Conservation (phyloP, 1,140 invertebrate genomes). For the Drosophila insularis region DNA sequence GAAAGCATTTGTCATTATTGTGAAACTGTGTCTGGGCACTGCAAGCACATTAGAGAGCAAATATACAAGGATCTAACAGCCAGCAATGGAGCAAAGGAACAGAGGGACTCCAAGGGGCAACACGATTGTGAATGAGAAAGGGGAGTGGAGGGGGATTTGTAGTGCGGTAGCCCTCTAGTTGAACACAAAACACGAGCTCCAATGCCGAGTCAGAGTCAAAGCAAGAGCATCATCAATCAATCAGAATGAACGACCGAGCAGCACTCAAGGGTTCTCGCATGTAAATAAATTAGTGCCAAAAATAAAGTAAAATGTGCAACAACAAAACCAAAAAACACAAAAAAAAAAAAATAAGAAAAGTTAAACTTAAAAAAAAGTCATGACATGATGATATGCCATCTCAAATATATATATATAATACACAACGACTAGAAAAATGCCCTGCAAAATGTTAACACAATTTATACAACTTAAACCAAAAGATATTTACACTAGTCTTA, state of each 20-base stretch:
- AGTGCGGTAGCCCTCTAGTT: constrained; percentile 4
- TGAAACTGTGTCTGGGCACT: constrained; percentile 21
- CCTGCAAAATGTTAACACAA: not conserved
- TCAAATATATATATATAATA: too few relatives aligned
- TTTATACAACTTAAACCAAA: not conserved
- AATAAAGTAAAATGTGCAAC: constrained; percentile 33
- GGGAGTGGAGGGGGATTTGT: not conserved
- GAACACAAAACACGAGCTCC: not conserved
- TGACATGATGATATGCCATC: not conserved
- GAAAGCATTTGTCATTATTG: constrained; percentile 43
- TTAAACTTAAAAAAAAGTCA: constrained; percentile 9
- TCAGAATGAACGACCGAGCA: constrained; percentile 46
- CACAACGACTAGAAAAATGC: not conserved
- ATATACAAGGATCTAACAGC: constrained; percentile 5
- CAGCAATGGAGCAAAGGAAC: not conserved
- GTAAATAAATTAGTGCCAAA: constrained; percentile 69
- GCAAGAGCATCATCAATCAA: constrained; percentile 68
- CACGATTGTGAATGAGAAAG: not conserved
- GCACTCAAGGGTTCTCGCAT: constrained; percentile 55
- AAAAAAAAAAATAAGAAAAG: constrained; percentile 1
- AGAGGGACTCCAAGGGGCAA: not conserved
- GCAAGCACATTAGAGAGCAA: constrained; percentile 30
- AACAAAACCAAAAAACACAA: not conserved
- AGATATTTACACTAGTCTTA: too few relatives aligned
- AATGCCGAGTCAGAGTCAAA: not conserved